These are phyloP conservation scores for Apogon talboti DNA, from an alignment of 2,797 vertebrate species.

Conservation along the genomic window DNA sequence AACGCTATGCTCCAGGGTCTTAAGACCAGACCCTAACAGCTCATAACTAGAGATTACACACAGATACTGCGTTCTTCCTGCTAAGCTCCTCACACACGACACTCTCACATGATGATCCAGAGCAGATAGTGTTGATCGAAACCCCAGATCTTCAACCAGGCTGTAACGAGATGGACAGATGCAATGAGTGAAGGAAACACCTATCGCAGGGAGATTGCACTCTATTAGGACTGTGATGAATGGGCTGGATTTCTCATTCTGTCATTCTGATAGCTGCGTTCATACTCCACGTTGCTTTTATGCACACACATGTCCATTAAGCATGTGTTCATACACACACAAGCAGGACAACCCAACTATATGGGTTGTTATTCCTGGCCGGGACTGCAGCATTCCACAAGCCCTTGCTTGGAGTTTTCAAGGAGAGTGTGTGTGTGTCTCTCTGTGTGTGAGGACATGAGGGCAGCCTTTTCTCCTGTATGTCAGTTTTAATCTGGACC, in stretches of 20 bases:
- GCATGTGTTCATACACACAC: slow-evolving; percentile 44
- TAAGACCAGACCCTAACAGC: slow-evolving; percentile 73
- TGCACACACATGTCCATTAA: slow-evolving; percentile 33
- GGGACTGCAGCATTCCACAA: slow-evolving; percentile 72
- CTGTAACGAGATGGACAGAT: slow-evolving; percentile 61
- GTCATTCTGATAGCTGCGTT: slow-evolving; percentile 50
- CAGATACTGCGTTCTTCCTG: slow-evolving; percentile 54
- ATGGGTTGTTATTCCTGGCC: slow-evolving; percentile 78
- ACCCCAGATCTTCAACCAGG: slow-evolving; percentile 52
- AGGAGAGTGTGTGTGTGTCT: slow-evolving; percentile 25
- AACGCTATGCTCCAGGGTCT: slow-evolving; percentile 47
- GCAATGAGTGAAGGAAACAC: slow-evolving; percentile 58
- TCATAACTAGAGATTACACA: slow-evolving; percentile 73
- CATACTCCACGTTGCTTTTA: slow-evolving; percentile 39
- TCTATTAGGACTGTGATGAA: slow-evolving; percentile 58
- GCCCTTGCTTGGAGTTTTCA: slow-evolving; percentile 62
- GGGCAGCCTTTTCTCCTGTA: slow-evolving; percentile 66
- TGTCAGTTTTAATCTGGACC: slow-evolving; percentile 77
- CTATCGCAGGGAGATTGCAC: slow-evolving; percentile 50
- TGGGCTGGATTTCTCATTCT: slow-evolving; percentile 50
- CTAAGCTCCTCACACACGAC: slow-evolving; percentile 52
- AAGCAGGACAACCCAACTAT: slow-evolving; percentile 54
- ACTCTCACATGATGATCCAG: slow-evolving; percentile 53
- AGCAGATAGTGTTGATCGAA: slow-evolving; percentile 63
- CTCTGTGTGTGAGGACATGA: slow-evolving; percentile 51